These are phyloP conservation scores for Toxostoma redivivum DNA, from an alignment of 2,113 vertebrate species.

Conservation along the genomic window DNA sequence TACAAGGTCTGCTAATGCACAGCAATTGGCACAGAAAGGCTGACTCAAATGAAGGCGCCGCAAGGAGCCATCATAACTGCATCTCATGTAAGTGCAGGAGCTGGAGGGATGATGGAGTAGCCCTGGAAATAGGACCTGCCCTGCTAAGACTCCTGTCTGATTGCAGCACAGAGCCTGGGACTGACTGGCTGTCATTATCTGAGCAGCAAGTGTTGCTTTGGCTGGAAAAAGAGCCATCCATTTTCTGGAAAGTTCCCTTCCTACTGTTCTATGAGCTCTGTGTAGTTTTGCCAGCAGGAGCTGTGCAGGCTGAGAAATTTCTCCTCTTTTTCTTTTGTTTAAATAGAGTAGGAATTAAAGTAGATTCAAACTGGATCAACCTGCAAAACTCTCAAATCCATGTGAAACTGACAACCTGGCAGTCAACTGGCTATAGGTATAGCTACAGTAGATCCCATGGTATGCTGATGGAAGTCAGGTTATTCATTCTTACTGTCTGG, in stretches of 20 bases:
- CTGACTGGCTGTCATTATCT: background rate
- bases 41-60: background rate
- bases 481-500: background rate
- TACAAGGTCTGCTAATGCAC: background rate
- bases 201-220: background rate
- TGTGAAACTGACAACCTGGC: background rate
- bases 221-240: background rate
- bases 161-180: background rate
- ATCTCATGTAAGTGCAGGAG: background rate
- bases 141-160: background rate
- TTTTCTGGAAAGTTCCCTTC: conserved; percentile 40
- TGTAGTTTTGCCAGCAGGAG: conserved; percentile 4
- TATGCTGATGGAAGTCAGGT: background rate
- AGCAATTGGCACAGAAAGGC: background rate
- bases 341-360: background rate
- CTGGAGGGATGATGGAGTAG: background rate
- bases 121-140: background rate
- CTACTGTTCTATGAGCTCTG: background rate
- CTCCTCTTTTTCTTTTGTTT: background rate
- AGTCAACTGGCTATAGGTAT: background rate
- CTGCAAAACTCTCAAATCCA: background rate
- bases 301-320: background rate
- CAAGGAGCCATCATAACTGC: background rate
- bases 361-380: background rate
- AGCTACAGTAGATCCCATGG: background rate